phyloP scores from a whole-genome alignment of 2,113 vertebrate genomes.

The Antigone vipio region DNA sequence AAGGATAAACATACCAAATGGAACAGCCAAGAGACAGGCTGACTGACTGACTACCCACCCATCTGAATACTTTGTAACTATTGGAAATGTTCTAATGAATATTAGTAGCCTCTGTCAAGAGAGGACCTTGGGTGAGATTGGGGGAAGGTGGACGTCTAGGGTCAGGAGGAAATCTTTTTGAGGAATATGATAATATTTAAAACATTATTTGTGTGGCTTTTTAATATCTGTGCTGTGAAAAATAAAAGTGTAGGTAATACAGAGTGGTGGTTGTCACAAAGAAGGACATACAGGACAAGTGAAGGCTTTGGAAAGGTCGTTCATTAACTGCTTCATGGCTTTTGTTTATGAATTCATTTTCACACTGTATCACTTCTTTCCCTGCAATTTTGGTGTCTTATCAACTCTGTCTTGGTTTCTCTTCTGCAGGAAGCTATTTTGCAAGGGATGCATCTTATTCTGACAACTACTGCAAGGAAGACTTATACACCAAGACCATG shows the following conservation, averaged over 20 bases:
- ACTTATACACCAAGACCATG: constrained; percentile 65
- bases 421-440: constrained; percentile 89
- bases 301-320: background rate
- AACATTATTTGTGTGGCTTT: background rate
- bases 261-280: background rate
- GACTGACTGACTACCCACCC: background rate
- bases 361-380: background rate
- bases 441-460: constrained; percentile 88
- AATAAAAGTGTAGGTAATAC: background rate
- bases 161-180: background rate
- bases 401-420: background rate
- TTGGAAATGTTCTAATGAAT: background rate
- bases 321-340: background rate
- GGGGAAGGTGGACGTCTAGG: background rate
- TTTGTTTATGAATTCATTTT: background rate
- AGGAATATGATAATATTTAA: background rate
- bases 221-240: background rate
- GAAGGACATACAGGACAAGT: background rate
- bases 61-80: background rate
- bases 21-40: background rate
- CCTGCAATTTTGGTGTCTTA: background rate
- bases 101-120: background rate
- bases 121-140: background rate
- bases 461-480: constrained; percentile 67
- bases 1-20: background rate